Evolutionary conservation across 2,797 vertebrate species (phyloP).

Genomic region (Diplodus sargus): DNA sequence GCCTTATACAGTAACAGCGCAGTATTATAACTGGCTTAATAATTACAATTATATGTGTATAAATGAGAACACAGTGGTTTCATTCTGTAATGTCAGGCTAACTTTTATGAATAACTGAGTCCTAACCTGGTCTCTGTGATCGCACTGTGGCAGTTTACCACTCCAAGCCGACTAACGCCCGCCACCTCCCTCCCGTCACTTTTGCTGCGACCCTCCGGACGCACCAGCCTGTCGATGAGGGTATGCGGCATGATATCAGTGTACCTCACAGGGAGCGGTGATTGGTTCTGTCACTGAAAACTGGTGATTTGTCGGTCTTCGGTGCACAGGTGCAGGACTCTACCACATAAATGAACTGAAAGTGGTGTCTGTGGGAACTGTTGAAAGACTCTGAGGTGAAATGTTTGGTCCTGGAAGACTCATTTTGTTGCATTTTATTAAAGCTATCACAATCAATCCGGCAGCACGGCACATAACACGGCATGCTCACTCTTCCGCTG

Average conservation of each 20-base stretch:
- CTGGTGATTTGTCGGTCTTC: background rate
- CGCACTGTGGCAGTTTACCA: constrained; percentile 72
- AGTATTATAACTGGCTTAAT: background rate
- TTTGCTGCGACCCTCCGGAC: constrained; percentile 62
- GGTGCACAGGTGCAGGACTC: constrained; percentile 26
- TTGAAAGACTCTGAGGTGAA: constrained; percentile 29
- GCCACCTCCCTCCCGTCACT: constrained; percentile 84
- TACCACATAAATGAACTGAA: background rate
- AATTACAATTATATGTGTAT: background rate
- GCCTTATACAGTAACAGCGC: background rate
- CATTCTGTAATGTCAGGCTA: background rate
- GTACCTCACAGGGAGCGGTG: constrained; percentile 39
- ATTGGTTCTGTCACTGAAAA: constrained; percentile 23
- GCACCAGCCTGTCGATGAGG: constrained; percentile 66
- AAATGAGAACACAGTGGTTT: background rate
- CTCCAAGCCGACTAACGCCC: constrained; percentile 72
- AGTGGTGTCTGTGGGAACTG: constrained; percentile 8
- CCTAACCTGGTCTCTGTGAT: constrained; percentile 65
- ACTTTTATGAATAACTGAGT: constrained; percentile 11
- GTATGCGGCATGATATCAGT: constrained; percentile 65
- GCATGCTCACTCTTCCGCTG: constrained; percentile 19
- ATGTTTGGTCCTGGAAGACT: constrained; percentile 11
- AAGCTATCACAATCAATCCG: background rate
- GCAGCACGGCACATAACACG: background rate
- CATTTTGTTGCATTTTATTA: constrained; percentile 13